These are phyloP conservation scores for Ochropleura plecta DNA, from an alignment of 2,888 invertebrate genomes.

Conservation along the genomic window DNA sequence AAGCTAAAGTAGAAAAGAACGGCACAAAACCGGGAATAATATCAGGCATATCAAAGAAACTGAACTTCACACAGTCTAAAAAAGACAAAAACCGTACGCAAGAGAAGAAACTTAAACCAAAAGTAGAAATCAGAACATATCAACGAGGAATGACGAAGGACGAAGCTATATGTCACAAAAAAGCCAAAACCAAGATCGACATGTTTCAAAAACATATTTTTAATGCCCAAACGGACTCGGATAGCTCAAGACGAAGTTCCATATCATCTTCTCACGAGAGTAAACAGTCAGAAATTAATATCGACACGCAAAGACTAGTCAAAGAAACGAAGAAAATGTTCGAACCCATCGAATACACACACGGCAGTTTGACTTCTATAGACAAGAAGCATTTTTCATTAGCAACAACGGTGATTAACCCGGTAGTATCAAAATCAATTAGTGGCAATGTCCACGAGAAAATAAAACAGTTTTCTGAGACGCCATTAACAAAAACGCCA, in stretches of 20 bases:
- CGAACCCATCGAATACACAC: conserved; percentile 76
- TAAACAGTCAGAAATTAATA: conserved; percentile 69
- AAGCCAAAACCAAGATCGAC: conserved; percentile 87
- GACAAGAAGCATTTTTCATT: conserved; percentile 75
- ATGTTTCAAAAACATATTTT: conserved; percentile 88
- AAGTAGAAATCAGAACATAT: conserved; percentile 86
- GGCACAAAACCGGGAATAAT: conserved; percentile 79
- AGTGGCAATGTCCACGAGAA: conserved; percentile 86
- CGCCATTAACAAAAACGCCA: conserved; percentile 71
- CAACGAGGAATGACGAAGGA: conserved; percentile 83
- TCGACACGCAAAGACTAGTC: conserved; percentile 71
- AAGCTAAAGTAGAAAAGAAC: conserved; percentile 68
- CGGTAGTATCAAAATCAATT: conserved; percentile 76
- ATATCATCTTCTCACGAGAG: conserved; percentile 79
- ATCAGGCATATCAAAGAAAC: conserved; percentile 81
- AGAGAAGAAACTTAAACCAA: conserved; percentile 78
- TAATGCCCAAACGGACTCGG: conserved; percentile 84
- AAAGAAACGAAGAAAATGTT: conserved; percentile 83
- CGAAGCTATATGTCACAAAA: conserved; percentile 84
- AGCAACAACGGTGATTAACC: conserved; percentile 70
- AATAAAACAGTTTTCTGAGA: conserved; percentile 84
- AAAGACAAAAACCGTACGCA: conserved; percentile 76
- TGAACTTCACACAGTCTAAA: conserved; percentile 84
- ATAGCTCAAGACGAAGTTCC: conserved; percentile 83
- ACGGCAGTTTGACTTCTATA: conserved; percentile 74